Percentiles rank a stretch among this genome's conserved stretches.
Conservation (phyloP, 1,140 invertebrate genomes). For the Drosophila pruinosa region DNA sequence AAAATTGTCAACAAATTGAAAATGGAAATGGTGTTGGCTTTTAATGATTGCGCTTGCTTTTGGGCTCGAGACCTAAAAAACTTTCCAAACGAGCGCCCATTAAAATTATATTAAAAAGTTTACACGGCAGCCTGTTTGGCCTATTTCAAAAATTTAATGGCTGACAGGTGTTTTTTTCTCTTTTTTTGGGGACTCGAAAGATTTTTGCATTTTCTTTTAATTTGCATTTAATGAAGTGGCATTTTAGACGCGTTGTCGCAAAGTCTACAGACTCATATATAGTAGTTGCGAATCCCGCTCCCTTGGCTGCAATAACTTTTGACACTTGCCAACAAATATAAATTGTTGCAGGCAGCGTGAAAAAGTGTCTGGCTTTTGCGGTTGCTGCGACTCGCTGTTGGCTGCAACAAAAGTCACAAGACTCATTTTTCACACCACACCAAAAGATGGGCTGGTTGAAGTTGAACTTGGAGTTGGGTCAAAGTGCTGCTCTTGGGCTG, state of each 20-base stretch:
- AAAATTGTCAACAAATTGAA: slow-evolving; percentile 72
- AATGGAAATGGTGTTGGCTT: slow-evolving; percentile 54
- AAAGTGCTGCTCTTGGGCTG: slow-evolving; percentile 27
- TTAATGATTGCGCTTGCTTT: slow-evolving; percentile 58
- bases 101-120: slow-evolving; percentile 77
- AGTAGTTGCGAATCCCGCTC: neutral
- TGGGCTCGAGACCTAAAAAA: neutral
- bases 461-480: neutral
- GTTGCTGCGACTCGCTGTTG: slow-evolving; percentile 28
- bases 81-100: slow-evolving; percentile 40
- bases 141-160: slow-evolving; percentile 41
- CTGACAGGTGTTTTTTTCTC: neutral
- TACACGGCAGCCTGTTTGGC: slow-evolving; percentile 42
- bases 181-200: slow-evolving; percentile 13
- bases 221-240: slow-evolving; percentile 59
- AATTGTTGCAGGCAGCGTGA: slow-evolving; percentile 71
- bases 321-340: slow-evolving; percentile 70
- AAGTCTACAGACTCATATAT: neutral
- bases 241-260: too few relatives aligned
- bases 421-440: slow-evolving; percentile 70
- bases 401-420: slow-evolving; percentile 63
- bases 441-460: slow-evolving; percentile 2
- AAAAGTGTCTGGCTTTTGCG: slow-evolving; percentile 71
- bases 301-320: slow-evolving; percentile 46
- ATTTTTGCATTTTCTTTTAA: slow-evolving; percentile 33